Evolutionary conservation across 2,797 vertebrate species (phyloP).

Genomic region (Crocidura indochinensis): DNA sequence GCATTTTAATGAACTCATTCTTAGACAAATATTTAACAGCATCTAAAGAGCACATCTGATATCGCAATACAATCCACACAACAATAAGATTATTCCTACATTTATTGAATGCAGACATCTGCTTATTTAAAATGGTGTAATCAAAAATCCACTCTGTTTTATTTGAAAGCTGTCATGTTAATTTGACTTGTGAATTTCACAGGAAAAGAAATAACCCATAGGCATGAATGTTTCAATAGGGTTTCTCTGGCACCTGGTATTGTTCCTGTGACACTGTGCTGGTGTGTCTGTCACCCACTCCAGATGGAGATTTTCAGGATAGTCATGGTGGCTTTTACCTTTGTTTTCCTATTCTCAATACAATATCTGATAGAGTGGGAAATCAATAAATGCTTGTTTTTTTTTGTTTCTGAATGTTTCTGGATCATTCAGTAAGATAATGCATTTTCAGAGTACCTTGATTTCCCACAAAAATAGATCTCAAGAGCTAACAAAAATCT

Average conservation of each 20-base stretch:
- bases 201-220: background rate
- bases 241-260: background rate
- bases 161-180: background rate
- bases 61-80: background rate
- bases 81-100: background rate
- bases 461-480: background rate
- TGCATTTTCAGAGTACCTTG: conserved; percentile 22
- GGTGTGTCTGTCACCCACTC: background rate
- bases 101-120: background rate
- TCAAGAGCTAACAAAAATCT: conserved; percentile 28
- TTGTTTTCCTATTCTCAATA: conserved; percentile 7
- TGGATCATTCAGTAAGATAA: conserved; percentile 3
- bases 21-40: background rate
- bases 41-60: background rate
- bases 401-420: background rate
- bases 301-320: background rate
- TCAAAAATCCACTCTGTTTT: background rate
- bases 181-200: conserved; percentile 16
- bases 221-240: background rate
- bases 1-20: conserved; percentile 5
- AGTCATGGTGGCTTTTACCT: background rate
- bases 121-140: background rate
- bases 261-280: background rate
- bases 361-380: background rate
- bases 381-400: background rate